Percentiles rank a stretch among this genome's conserved stretches.
Conservation (phyloP, 2,797 vertebrate genomes). For the Sorex maritimensis region DNA sequence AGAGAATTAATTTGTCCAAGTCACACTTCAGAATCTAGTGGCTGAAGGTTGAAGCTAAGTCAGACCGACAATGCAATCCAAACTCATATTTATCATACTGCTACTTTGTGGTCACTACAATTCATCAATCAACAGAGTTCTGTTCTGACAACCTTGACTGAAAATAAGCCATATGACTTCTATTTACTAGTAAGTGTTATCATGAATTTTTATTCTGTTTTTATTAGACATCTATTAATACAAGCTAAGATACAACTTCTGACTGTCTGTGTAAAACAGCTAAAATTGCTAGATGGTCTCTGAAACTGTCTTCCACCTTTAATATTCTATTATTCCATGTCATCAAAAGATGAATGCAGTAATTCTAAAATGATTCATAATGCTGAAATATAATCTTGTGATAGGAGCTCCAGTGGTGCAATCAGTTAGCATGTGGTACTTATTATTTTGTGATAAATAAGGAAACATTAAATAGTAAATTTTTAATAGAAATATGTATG, state of each 20-base stretch:
- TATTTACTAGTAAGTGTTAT: not conserved
- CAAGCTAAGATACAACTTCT: not conserved
- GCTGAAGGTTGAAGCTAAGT: constrained; percentile 19
- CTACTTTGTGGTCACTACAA: not conserved
- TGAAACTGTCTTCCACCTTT: not conserved
- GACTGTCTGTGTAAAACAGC: not conserved
- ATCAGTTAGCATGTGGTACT: too few species aligned
- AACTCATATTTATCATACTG: not conserved
- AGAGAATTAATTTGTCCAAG: not conserved
- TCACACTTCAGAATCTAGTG: not conserved
- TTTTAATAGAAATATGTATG: too few species aligned
- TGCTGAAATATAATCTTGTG: constrained; percentile 36
- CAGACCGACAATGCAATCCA: not conserved
- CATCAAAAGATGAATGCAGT: not conserved
- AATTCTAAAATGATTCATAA: constrained; percentile 31
- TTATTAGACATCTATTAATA: not conserved
- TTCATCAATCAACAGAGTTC: not conserved
- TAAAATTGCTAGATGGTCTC: not conserved
- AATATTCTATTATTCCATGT: not conserved
- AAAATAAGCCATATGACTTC: not conserved
- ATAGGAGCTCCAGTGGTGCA: too few species aligned
- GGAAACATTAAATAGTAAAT: too few species aligned
- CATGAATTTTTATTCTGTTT: not conserved
- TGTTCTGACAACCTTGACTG: constrained; percentile 37
- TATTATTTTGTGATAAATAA: too few species aligned